These are phyloP conservation scores for Cerastoderma edule DNA, from an alignment of 2,888 invertebrate genomes.

Conservation along the genomic window DNA sequence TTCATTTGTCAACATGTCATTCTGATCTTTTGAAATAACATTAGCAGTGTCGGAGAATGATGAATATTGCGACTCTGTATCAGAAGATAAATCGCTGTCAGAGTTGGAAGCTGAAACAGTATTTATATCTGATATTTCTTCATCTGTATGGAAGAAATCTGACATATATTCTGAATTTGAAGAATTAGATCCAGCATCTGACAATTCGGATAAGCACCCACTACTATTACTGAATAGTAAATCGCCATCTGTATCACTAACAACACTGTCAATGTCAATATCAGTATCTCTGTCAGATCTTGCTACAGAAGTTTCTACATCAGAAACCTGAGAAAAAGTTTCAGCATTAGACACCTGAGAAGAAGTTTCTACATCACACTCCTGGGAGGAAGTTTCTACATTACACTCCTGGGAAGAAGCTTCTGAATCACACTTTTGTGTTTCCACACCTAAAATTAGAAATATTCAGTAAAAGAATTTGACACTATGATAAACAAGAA, in stretches of 20 bases:
- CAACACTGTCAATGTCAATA: slow-evolving; percentile 26
- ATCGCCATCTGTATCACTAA: too few relatives aligned
- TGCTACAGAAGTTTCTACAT: slow-evolving; percentile 25
- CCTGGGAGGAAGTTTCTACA: slow-evolving; percentile 26
- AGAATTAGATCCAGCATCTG: slow-evolving; percentile 36
- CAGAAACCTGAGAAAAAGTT: background rate
- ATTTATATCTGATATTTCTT: slow-evolving; percentile 29
- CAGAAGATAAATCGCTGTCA: slow-evolving; percentile 22
- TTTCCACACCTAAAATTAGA: slow-evolving; percentile 33
- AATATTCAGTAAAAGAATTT: slow-evolving; percentile 5
- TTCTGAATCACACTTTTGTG: slow-evolving; percentile 25
- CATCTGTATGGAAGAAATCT: slow-evolving; percentile 34
- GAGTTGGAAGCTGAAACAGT: slow-evolving; percentile 35
- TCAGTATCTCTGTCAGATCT: slow-evolving; percentile 34
- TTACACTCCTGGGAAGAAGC: slow-evolving; percentile 16
- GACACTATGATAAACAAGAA: background rate
- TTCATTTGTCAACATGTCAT: slow-evolving; percentile 30
- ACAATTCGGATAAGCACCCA: slow-evolving; percentile 38
- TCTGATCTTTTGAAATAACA: slow-evolving; percentile 14
- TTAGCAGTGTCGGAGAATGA: slow-evolving; percentile 15
- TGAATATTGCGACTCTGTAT: slow-evolving; percentile 16
- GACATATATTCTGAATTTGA: slow-evolving; percentile 37
- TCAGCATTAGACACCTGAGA: slow-evolving; percentile 1
- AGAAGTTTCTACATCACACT: slow-evolving; percentile 25
- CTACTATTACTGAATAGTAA: slow-evolving; percentile 14